These are phyloP conservation scores for Lichenostomus cassidix DNA, from an alignment of 2,113 vertebrate species.

Conservation along the genomic window DNA sequence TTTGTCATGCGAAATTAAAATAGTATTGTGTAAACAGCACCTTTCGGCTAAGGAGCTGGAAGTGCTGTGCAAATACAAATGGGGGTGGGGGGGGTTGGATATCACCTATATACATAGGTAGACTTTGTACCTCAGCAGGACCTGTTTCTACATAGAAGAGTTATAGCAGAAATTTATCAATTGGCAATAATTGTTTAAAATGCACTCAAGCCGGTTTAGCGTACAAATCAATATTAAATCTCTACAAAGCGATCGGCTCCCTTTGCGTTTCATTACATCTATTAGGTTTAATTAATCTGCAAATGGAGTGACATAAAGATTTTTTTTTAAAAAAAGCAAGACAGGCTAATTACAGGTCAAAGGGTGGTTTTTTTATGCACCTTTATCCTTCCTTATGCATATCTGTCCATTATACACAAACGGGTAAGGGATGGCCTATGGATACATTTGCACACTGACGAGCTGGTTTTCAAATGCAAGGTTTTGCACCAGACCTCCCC, in stretches of 20 bases:
- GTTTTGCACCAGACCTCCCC: neutral
- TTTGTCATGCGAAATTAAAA: slow-evolving; percentile 41
- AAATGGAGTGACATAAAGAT: slow-evolving; percentile 37
- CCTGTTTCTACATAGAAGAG: neutral
- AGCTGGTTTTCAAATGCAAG: neutral
- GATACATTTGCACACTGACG: neutral
- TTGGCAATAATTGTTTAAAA: slow-evolving; percentile 21
- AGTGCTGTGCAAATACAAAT: neutral
- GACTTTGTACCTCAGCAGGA: neutral
- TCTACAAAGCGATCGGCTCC: neutral
- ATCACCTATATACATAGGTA: neutral
- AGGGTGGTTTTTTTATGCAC: neutral
- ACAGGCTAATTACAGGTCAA: slow-evolving; percentile 41
- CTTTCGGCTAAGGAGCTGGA: neutral
- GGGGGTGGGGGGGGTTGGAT: neutral
- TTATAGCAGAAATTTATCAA: neutral
- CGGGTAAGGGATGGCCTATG: neutral
- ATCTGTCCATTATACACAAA: neutral
- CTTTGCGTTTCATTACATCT: slow-evolving; percentile 37
- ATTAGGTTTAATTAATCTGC: slow-evolving; percentile 61
- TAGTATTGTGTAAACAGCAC: slow-evolving; percentile 4
- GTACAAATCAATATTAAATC: slow-evolving; percentile 12
- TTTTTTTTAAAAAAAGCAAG: neutral
- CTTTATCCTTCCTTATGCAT: neutral
- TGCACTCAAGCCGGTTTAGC: neutral